Evolutionary conservation across 2,888 invertebrate species (phyloP).

Genomic region (Cheilosia urbana): DNA sequence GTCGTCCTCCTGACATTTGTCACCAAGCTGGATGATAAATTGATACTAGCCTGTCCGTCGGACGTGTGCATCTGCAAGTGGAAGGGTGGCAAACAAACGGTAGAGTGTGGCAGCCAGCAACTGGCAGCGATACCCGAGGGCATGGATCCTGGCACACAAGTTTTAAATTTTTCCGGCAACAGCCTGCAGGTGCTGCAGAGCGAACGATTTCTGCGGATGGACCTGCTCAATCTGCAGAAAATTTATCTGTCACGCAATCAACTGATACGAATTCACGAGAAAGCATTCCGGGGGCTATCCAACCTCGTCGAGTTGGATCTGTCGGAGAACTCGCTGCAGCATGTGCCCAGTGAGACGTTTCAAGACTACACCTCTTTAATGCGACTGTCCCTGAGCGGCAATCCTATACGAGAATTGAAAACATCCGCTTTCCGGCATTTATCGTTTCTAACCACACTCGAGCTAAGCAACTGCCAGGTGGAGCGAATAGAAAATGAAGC

Average conservation of each 20-base stretch:
- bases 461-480: constrained; percentile 92
- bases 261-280: constrained; percentile 90
- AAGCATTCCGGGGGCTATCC: constrained; percentile 92
- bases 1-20: constrained; percentile 65
- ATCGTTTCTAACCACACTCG: constrained; percentile 90
- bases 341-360: constrained; percentile 92
- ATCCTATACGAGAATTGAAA: constrained; percentile 90
- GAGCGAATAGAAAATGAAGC: constrained; percentile 91
- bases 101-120: constrained; percentile 92
- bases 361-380: constrained; percentile 91
- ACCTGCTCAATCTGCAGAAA: constrained; percentile 93
- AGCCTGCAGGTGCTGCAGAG: constrained; percentile 90
- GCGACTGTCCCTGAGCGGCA: constrained; percentile 91
- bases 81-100: constrained; percentile 96
- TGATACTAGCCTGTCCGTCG: constrained; percentile 86
- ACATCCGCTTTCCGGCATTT: constrained; percentile 90
- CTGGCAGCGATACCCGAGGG: constrained; percentile 91
- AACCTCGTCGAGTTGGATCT: constrained; percentile 95
- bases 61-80: constrained; percentile 93
- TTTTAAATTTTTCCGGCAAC: constrained; percentile 93
- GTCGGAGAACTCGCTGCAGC: constrained; percentile 91
- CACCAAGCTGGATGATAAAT: constrained; percentile 69
- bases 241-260: constrained; percentile 92
- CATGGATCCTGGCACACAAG: constrained; percentile 93
- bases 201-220: constrained; percentile 91